A percentile compares a stretch with the other conserved stretches of the same genome.
phyloP scores from a whole-genome alignment of 1,140 invertebrate species.

The Cotesia typhae region DNA sequence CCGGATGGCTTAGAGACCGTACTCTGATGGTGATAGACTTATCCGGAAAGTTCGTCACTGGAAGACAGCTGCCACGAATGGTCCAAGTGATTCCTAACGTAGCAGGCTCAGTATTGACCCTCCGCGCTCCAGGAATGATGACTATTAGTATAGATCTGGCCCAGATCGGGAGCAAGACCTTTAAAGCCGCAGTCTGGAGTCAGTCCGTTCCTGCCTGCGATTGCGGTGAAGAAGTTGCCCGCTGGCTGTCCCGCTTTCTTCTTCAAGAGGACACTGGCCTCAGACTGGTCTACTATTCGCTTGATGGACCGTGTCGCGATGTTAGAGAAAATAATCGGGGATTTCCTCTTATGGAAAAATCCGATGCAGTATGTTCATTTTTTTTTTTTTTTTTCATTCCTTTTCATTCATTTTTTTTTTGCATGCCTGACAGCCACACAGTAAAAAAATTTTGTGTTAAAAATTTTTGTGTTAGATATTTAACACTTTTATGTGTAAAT shows the following conservation, averaged over 20 bases:
- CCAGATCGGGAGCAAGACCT: constrained; percentile 57
- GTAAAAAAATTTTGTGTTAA: no score
- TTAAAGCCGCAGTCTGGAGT: constrained; percentile 64
- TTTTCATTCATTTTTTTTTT: neutral
- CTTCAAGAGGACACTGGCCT: constrained; percentile 67
- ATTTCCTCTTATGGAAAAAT: constrained; percentile 46
- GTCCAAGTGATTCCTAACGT: constrained; percentile 56
- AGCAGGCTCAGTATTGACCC: constrained; percentile 29
- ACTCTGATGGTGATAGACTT: constrained; percentile 66
- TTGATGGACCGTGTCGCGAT: constrained; percentile 57
- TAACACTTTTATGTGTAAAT: no score
- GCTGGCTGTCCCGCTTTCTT: constrained; percentile 71
- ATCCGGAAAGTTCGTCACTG: constrained; percentile 66
- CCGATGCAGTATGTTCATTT: constrained; percentile 50
- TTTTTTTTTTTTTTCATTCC: constrained; percentile 16
- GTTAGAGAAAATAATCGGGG: constrained; percentile 47
- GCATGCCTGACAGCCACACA: neutral
- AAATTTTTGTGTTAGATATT: no score
- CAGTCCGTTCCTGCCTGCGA: constrained; percentile 66
- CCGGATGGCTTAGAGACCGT: constrained; percentile 66
- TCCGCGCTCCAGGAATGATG: constrained; percentile 56
- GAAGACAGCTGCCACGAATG: constrained; percentile 65
- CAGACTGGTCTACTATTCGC: constrained; percentile 69
- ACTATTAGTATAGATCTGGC: constrained; percentile 65
- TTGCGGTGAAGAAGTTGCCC: constrained; percentile 71